phyloP scores from a whole-genome alignment of 35 echinoderm and acorn worm species.

The Heliocidaris erythrogramma region DNA sequence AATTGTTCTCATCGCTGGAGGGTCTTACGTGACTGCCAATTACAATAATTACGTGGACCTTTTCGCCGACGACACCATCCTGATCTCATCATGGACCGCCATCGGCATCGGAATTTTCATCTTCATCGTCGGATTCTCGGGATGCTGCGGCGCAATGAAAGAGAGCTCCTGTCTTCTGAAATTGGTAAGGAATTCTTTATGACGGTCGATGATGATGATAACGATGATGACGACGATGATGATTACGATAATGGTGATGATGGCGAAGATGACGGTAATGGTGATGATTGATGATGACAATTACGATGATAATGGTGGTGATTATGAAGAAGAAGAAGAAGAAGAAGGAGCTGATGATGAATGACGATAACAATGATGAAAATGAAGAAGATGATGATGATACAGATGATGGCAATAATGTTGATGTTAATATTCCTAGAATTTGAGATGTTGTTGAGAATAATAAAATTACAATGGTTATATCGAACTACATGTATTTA shows the following conservation, averaged over 20 bases:
- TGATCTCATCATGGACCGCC: not conserved
- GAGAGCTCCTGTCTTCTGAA: conserved; percentile 64
- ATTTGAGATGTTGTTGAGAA: no score
- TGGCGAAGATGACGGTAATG: not conserved
- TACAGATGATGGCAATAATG: not conserved
- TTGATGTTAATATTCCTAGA: not conserved
- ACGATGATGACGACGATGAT: not conserved
- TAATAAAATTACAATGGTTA: no score
- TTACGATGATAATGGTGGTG: not conserved
- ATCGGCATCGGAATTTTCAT: conserved; percentile 52
- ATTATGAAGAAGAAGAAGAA: not conserved
- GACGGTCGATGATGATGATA: not conserved
- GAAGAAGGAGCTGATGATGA: no score
- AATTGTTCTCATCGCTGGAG: conserved; percentile 40
- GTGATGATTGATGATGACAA: no score
- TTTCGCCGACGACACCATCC: conserved; percentile 42
- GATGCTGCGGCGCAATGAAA: conserved; percentile 68
- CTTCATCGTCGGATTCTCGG: conserved; percentile 54
- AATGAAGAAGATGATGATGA: not conserved
- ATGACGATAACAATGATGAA: no score
- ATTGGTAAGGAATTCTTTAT: conserved; percentile 41
- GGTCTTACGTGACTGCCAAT: conserved; percentile 14
- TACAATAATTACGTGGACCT: not conserved
- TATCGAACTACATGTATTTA: not conserved
- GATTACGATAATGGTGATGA: not conserved